Base-by-base conservation (phyloP, 2,888 invertebrate genomes). In the Alcis repandata region DNA sequence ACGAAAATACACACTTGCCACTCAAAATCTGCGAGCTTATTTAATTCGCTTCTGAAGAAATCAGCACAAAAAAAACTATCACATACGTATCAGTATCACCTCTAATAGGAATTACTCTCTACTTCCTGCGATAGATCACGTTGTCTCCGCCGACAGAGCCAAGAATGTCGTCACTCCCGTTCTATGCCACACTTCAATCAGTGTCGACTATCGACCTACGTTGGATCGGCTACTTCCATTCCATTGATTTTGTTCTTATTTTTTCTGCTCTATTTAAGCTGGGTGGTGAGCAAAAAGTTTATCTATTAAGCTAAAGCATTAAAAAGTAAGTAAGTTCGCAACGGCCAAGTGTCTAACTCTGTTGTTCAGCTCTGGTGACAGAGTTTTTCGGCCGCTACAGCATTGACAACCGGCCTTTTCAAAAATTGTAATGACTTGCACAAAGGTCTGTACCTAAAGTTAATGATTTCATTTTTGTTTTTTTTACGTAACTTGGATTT, bases 101-200 rank as follows among this genome's bases (percentile, higher is more conserved):
- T 53, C 15, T 63, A 59, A 64, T 67, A 56, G 40, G 59, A 61
- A 48, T 48, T 57, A 49, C 52, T 74, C 67, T 71, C 61, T 59
- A 72, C 70, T 78, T 81, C 74, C 71, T 69, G 71, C 71, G 65
- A 70, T 74, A 68, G 59, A 73, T 73, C 72, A 68, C 69, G 67
- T 63, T 62, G 58, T 57, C 58, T 64, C 68, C 63, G 46, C 45
- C 56, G 67, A 68, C 45, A 51, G 62, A 41, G 68, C 51, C 53
- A 72, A 74, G 80, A 83, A 84, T 80, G 84, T 73, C 59, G 73
- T 65, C 65, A 67, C 71, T 78, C 77, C 70, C 67, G 79, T 76
- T 73, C 60, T 66, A 73, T 67, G 83, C 70, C 73, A 68, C 62
- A 69, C 72, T 66, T 68, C 70, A 74, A 74, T 77, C 75, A 72